Conservation (phyloP, 2,113 vertebrate species). For the Tichodroma muraria region DNA sequence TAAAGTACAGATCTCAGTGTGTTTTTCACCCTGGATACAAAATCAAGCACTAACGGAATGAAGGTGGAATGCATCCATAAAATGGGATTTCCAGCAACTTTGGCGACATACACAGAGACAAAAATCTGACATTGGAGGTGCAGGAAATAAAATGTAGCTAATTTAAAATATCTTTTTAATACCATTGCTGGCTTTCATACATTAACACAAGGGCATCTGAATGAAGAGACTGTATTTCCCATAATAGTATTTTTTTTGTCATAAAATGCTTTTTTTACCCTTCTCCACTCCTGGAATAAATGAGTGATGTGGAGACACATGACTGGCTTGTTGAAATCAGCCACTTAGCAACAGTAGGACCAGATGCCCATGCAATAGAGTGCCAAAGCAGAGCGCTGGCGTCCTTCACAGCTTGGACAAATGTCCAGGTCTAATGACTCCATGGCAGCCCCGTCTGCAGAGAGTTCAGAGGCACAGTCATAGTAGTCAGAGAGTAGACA, state of each 20-base stretch:
- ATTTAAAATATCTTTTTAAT: conserved; percentile 47
- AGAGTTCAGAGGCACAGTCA: not conserved
- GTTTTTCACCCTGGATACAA: not conserved
- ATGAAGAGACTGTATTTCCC: not conserved
- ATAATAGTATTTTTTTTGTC: conserved; percentile 10
- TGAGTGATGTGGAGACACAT: conserved; percentile 55
- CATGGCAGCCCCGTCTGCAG: conserved; percentile 35
- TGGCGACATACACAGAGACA: not conserved
- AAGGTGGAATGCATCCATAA: not conserved
- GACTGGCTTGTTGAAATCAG: conserved; percentile 63
- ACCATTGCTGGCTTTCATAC: not conserved
- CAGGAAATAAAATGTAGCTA: conserved; percentile 40
- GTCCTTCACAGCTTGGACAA: conserved; percentile 32
- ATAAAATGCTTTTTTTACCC: conserved; percentile 15
- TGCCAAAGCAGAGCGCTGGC: conserved; percentile 66
- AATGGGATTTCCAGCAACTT: not conserved
- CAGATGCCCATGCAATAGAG: conserved; percentile 66
- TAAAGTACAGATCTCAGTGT: not conserved
- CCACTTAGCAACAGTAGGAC: conserved; percentile 65
- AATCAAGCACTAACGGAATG: not conserved
- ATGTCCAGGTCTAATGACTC: conserved; percentile 16
- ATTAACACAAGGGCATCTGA: conserved; percentile 9
- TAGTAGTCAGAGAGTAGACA: not conserved
- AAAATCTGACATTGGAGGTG: not conserved
- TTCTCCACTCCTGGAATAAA: conserved; percentile 41